A percentile compares a stretch with the other conserved stretches of the same genome.
Conservation (phyloP, 2,888 invertebrate species). For the Melinopterus prodromus region DNA sequence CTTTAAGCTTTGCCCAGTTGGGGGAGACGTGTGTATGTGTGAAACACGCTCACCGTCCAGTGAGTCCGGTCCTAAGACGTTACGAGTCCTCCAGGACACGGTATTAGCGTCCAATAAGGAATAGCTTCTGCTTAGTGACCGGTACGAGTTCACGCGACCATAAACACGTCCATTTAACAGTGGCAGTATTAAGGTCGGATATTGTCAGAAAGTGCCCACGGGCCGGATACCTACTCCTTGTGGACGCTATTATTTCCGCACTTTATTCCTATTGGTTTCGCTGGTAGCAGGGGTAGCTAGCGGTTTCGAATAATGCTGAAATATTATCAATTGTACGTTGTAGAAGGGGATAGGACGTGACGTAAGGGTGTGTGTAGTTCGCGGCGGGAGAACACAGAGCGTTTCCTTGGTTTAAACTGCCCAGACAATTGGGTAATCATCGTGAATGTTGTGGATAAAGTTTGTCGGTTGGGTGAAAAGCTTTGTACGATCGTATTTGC, state of each 20-base stretch:
- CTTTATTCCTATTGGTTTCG: conserved; percentile 37
- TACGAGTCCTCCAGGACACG: conserved; percentile 40
- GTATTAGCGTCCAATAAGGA: conserved; percentile 41
- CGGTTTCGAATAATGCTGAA: conserved; percentile 36
- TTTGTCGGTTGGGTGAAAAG: neutral
- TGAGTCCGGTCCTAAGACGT: conserved; percentile 31
- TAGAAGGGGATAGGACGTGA: neutral
- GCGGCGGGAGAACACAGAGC: neutral
- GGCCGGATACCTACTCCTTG: conserved; percentile 30
- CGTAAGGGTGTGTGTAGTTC: neutral
- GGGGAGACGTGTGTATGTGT: conserved; percentile 22
- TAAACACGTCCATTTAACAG: conserved; percentile 40
- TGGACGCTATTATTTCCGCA: conserved; percentile 37
- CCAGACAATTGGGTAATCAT: neutral
- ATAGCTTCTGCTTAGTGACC: conserved; percentile 40
- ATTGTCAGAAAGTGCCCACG: conserved; percentile 37
- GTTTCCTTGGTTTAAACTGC: neutral
- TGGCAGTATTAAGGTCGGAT: conserved; percentile 38
- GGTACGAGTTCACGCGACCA: conserved; percentile 39
- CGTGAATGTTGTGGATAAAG: neutral
- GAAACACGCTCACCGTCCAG: neutral
- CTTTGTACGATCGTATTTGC: neutral
- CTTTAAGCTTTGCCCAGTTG: conserved; percentile 31
- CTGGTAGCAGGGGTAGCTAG: conserved; percentile 31
- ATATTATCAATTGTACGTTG: conserved; percentile 33